A percentile compares a stretch with the other conserved stretches of the same genome.
Evolutionary conservation across 2,113 vertebrate species (phyloP).

Genomic region (Mirounga angustirostris): DNA sequence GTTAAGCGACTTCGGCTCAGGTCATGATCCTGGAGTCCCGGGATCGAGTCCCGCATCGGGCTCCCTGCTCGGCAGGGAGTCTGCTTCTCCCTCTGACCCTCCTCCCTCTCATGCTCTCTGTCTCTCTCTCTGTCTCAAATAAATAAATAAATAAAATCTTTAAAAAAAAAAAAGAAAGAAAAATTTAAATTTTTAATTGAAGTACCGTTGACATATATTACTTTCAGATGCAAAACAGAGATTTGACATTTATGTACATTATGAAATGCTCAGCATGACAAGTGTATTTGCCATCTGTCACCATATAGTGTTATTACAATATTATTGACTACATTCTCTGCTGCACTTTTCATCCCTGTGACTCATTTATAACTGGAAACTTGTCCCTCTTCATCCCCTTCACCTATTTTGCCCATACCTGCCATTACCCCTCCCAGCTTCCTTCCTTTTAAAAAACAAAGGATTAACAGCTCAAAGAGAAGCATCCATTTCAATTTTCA

Average conservation of each 20-base stretch:
- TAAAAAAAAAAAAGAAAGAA: no score
- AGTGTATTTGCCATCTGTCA: not conserved
- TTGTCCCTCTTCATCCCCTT: not conserved
- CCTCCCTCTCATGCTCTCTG: no score
- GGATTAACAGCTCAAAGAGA: not conserved
- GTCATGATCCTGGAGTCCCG: no score
- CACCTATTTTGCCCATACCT: not conserved
- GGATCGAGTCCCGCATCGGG: no score
- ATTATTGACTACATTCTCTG: not conserved
- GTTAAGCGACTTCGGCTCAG: no score
- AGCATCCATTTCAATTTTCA: not conserved
- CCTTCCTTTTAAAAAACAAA: not conserved
- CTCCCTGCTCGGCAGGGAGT: no score
- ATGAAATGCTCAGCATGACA: not conserved
- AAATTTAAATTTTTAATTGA: not conserved
- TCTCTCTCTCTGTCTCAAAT: no score
- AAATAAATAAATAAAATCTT: no score
- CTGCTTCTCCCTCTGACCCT: no score
- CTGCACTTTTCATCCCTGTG: not conserved
- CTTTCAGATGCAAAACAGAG: not conserved
- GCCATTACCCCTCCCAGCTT: not conserved
- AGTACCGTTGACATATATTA: not conserved
- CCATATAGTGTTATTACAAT: not conserved
- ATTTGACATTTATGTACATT: not conserved
- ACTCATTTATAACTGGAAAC: not conserved